Conservation (phyloP, 2,113 vertebrate genomes). For the Xiphorhynchus elegans region DNA sequence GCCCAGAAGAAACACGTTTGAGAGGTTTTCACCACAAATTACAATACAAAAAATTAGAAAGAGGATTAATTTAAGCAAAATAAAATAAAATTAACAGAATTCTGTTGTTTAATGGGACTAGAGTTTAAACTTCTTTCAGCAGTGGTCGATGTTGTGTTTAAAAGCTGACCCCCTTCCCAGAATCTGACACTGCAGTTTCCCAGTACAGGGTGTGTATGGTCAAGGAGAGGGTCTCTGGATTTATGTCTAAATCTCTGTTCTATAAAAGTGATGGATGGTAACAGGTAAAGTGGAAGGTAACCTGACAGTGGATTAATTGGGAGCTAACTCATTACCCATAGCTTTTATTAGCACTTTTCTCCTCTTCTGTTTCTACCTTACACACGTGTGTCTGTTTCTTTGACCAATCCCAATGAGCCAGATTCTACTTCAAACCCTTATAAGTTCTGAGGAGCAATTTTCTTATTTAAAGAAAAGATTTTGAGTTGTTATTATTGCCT, state of each 20-base stretch:
- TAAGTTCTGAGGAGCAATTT: not conserved
- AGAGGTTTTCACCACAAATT: not conserved
- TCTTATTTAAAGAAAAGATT: not conserved
- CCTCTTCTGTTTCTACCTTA: not conserved
- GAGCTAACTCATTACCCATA: not conserved
- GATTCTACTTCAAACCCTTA: not conserved
- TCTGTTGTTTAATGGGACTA: not conserved
- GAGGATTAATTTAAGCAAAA: not conserved
- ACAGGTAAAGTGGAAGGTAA: not conserved
- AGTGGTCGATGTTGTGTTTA: not conserved
- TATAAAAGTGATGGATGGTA: not conserved
- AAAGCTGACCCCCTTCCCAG: not conserved
- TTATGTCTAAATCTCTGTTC: not conserved
- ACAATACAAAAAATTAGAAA: not conserved
- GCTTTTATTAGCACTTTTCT: not conserved
- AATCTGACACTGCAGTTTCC: not conserved
- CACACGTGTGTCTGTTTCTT: not conserved
- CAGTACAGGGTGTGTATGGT: not conserved
- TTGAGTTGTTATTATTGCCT: not conserved
- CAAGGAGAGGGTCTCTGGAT: not conserved
- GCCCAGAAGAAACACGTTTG: not conserved
- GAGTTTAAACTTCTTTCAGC: not conserved
- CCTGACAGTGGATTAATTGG: not conserved
- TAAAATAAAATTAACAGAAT: not conserved
- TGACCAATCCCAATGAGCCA: not conserved